A percentile compares a stretch with the other conserved stretches of the same genome.
Conservation (phyloP, 1,140 invertebrate species). For the Eumaeus atala region DNA sequence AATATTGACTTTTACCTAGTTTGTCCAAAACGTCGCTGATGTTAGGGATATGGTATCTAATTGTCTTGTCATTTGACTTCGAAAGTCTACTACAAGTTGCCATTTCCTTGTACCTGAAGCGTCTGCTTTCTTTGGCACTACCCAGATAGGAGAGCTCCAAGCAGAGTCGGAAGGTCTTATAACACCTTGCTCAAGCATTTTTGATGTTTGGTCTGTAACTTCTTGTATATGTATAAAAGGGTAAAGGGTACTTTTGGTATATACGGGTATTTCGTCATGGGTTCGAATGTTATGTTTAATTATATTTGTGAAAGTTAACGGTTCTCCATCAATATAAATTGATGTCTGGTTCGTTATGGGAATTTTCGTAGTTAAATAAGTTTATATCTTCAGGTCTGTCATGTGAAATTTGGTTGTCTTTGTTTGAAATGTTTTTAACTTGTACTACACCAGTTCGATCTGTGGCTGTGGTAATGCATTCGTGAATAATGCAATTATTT, state of each 20-base stretch:
- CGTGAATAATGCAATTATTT: constrained; percentile 1
- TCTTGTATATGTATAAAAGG: constrained; percentile 18
- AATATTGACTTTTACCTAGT: too few relatives aligned
- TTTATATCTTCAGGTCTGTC: too few relatives aligned
- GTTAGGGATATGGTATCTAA: constrained; percentile 4
- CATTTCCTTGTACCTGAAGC: constrained; percentile 12
- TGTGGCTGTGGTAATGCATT: constrained; percentile 4
- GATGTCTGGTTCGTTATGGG: too few relatives aligned
- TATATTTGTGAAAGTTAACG: constrained; percentile 18
- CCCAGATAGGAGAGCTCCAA: background rate
- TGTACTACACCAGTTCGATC: background rate
- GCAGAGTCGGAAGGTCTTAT: constrained; percentile 7
- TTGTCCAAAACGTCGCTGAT: too few relatives aligned
- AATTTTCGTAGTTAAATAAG: too few relatives aligned
- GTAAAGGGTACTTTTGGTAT: constrained; percentile 13
- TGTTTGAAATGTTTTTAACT: too few relatives aligned
- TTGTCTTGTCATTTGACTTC: constrained; percentile 16
- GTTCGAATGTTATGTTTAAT: background rate
- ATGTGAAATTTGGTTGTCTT: background rate
- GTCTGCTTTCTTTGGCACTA: constrained; percentile 14
- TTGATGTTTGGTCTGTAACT: constrained; percentile 12
- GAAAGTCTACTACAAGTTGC: constrained; percentile 14
- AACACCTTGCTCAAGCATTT: constrained; percentile 5
- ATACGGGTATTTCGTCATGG: constrained; percentile 9
- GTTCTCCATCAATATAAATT: constrained; percentile 19